Percentiles rank a stretch among this genome's conserved stretches.
phyloP scores from a whole-genome alignment of 30 jellyfish, hydroid and myxozoan genomes.

The Mastigias papua region DNA sequence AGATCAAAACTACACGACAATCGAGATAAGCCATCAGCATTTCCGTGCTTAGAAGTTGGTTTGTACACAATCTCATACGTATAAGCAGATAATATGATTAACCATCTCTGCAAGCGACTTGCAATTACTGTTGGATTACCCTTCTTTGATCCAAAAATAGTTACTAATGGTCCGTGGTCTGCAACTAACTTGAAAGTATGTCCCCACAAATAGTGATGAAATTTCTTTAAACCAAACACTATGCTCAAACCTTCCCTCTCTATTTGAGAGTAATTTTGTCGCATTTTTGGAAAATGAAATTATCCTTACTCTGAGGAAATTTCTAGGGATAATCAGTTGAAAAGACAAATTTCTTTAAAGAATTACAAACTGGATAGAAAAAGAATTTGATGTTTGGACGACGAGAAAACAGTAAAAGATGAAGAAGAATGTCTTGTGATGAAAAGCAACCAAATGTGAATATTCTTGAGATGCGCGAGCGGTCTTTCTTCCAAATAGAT shows the following conservation, averaged over 20 bases:
- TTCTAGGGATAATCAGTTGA: no score
- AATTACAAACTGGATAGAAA: no score
- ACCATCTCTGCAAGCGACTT: constrained; percentile 72
- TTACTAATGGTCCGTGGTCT: constrained; percentile 64
- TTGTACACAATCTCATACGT: constrained; percentile 53
- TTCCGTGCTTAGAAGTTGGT: constrained; percentile 71
- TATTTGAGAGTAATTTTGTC: constrained; percentile 59
- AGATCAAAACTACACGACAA: constrained; percentile 65
- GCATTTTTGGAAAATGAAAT: no score
- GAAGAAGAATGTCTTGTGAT: no score
- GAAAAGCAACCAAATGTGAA: no score
- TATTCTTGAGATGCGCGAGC: no score
- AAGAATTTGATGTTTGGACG: no score
- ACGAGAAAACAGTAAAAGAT: no score
- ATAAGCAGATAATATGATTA: constrained; percentile 60
- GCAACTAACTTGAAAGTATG: constrained; percentile 62
- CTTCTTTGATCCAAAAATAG: constrained; percentile 73
- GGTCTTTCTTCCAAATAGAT: no score
- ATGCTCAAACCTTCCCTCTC: constrained; percentile 77
- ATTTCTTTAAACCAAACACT: constrained; percentile 71
- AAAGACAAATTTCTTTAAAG: no score
- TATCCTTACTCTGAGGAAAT: no score
- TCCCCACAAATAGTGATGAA: constrained; percentile 65
- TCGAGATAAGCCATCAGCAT: constrained; percentile 78
- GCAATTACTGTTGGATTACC: constrained; percentile 73